Percentiles rank a stretch among this genome's conserved stretches.
Conservation (phyloP, 2,888 invertebrate genomes). For the Zele albiditarsus region DNA sequence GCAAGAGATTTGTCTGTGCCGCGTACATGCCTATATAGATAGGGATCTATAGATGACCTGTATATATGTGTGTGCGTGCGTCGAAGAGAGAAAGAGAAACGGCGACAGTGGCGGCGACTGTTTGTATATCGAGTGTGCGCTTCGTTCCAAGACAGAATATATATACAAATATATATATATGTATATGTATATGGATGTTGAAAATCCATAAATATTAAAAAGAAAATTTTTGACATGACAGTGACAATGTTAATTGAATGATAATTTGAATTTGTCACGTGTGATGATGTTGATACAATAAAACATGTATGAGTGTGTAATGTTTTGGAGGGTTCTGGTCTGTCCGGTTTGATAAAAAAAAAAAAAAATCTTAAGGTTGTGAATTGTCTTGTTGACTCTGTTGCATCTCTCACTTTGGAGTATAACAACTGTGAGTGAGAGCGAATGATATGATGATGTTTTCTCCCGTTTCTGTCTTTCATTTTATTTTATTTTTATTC, state of each 20-base stretch:
- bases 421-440: conserved; percentile 12
- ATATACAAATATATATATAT: neutral
- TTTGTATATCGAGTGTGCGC: conserved; percentile 35
- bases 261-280: too few relatives aligned
- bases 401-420: conserved; percentile 6
- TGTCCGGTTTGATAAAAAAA: neutral
- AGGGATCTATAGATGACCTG: conserved; percentile 20
- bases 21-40: conserved; percentile 17
- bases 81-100: conserved; percentile 33
- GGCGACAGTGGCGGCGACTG: conserved; percentile 33
- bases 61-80: conserved; percentile 20
- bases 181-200: conserved; percentile 2
- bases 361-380: neutral
- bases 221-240: neutral
- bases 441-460: conserved; percentile 11
- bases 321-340: too few relatives aligned
- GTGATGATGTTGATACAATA: too few relatives aligned
- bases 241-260: too few relatives aligned
- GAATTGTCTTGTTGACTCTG: neutral
- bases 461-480: conserved; percentile 16
- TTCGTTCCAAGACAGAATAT: conserved; percentile 25
- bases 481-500: conserved; percentile 31
- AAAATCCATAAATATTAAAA: neutral
- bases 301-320: too few relatives aligned
- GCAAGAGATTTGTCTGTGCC: conserved; percentile 20